A percentile compares a stretch with the other conserved stretches of the same genome.
phyloP scores from a whole-genome alignment of 1,140 invertebrate species.

The Pseudomyrmex sp. region DNA sequence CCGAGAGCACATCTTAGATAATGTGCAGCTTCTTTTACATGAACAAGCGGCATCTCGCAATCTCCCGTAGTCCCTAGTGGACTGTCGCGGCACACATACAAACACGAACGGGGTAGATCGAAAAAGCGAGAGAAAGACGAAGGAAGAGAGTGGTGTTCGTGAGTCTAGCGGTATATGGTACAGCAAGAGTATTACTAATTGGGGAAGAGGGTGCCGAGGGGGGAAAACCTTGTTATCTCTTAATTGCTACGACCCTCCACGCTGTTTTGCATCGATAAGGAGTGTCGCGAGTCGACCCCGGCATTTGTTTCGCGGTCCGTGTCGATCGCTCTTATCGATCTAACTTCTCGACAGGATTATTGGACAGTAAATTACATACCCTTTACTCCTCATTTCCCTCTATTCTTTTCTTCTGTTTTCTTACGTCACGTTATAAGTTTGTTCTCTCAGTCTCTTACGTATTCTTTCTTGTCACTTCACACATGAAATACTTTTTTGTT shows the following conservation, averaged over 20 bases:
- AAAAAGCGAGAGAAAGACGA: slow-evolving; percentile 5
- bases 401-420: not conserved
- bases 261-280: slow-evolving; percentile 85
- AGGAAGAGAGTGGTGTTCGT: slow-evolving; percentile 38
- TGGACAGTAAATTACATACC: slow-evolving; percentile 1
- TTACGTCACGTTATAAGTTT: not conserved
- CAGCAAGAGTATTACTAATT: slow-evolving; percentile 82
- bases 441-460: too few species aligned
- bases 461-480: too few species aligned
- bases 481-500: too few species aligned
- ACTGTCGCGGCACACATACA: slow-evolving; percentile 66
- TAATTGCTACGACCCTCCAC: slow-evolving; percentile 84
- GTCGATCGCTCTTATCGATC: slow-evolving; percentile 55
- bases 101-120: not conserved
- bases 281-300: slow-evolving; percentile 42
- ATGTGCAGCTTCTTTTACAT: slow-evolving; percentile 59
- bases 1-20: slow-evolving; percentile 50
- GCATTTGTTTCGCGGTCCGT: slow-evolving; percentile 47
- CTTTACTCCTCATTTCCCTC: not conserved
- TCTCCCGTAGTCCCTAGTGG: slow-evolving; percentile 54
- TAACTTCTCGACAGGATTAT: slow-evolving; percentile 46
- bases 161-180: slow-evolving; percentile 39
- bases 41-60: slow-evolving; percentile 63
- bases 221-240: slow-evolving; percentile 85
- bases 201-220: slow-evolving; percentile 80